These are phyloP conservation scores for Urocyon cinereoargenteus DNA, from an alignment of 2,797 vertebrate genomes.

Conservation along the genomic window DNA sequence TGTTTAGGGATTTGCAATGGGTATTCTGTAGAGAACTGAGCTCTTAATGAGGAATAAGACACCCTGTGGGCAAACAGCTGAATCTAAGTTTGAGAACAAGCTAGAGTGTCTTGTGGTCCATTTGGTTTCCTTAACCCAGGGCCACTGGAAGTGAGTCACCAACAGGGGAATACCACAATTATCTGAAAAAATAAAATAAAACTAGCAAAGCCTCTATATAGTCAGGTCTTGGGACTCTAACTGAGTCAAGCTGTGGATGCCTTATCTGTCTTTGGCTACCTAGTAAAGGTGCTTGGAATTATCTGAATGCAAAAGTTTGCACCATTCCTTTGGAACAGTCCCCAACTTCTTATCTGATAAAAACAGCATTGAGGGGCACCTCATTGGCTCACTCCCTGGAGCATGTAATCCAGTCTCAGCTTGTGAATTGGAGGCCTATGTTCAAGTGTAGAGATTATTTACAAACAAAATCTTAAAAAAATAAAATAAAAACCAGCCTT, in stretches of 20 bases:
- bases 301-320: not conserved
- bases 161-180: slow-evolving; percentile 38
- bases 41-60: not conserved
- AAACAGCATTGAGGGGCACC: not conserved
- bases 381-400: not conserved
- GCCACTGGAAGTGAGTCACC: slow-evolving; percentile 64
- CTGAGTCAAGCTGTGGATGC: not conserved
- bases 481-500: not conserved
- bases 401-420: not conserved
- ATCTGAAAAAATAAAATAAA: not conserved
- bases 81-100: not conserved
- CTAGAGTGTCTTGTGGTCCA: slow-evolving; percentile 36
- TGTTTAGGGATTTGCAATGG: not conserved
- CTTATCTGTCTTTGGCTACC: not conserved
- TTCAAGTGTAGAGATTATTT: not conserved
- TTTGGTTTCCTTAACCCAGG: slow-evolving; percentile 65
- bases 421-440: not conserved
- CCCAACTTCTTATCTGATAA: not conserved
- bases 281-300: not conserved
- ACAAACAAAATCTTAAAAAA: not conserved
- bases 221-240: not conserved
- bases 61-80: not conserved
- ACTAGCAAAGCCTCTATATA: not conserved
- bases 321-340: not conserved
- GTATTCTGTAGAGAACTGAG: not conserved